A percentile compares a stretch with the other conserved stretches of the same genome.
Evolutionary conservation across 2,888 invertebrate genomes (phyloP).

Genomic region (Spodoptera exigua): DNA sequence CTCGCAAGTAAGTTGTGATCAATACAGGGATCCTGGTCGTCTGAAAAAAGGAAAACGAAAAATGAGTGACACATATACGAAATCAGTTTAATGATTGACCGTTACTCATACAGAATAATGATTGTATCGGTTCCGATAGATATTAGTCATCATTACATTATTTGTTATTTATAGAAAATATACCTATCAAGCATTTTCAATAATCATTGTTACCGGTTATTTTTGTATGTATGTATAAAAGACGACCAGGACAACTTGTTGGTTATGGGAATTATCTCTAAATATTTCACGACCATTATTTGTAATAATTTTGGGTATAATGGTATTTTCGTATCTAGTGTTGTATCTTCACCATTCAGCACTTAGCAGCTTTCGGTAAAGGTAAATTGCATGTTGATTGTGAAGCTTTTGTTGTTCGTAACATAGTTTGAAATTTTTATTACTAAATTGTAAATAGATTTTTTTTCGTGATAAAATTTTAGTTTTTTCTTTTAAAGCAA

Average conservation of each 20-base stretch:
- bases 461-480: slow-evolving; percentile 13
- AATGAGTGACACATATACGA: slow-evolving; percentile 9
- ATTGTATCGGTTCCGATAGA: slow-evolving; percentile 31
- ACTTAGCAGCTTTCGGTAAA: slow-evolving; percentile 83
- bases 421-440: slow-evolving; percentile 58
- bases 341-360: slow-evolving; percentile 76
- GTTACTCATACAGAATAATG: slow-evolving; percentile 15
- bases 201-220: background rate
- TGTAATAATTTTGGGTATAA: slow-evolving; percentile 64
- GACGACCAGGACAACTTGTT: slow-evolving; percentile 70
- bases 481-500: slow-evolving; percentile 23
- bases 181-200: slow-evolving; percentile 7
- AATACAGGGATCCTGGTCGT: slow-evolving; percentile 69
- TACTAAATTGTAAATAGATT: slow-evolving; percentile 43
- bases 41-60: background rate
- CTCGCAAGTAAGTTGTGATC: slow-evolving; percentile 91
- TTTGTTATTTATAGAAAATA: slow-evolving; percentile 11
- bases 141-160: slow-evolving; percentile 20
- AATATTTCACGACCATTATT: slow-evolving; percentile 69
- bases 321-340: slow-evolving; percentile 71
- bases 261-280: slow-evolving; percentile 46
- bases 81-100: slow-evolving; percentile 5
- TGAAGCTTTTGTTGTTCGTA: slow-evolving; percentile 71
- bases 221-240: background rate
- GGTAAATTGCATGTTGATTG: slow-evolving; percentile 86